phyloP scores from a whole-genome alignment of 2,113 vertebrate species.

The Rattus rattus region DNA sequence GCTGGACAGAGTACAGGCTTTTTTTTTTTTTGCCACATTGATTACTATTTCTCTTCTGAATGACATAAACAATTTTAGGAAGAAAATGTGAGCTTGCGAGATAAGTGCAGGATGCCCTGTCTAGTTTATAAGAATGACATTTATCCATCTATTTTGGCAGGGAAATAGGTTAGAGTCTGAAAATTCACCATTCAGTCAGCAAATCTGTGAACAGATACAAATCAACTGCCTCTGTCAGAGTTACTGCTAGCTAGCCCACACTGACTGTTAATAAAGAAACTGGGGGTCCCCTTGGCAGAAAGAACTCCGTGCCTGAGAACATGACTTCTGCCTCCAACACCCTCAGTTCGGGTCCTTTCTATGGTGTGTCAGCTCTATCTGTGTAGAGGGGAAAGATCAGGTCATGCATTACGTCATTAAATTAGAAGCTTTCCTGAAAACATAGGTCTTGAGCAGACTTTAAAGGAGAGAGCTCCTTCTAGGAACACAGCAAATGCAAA shows the following conservation, averaged over 20 bases:
- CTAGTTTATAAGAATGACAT: not conserved
- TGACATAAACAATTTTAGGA: slow-evolving; percentile 6
- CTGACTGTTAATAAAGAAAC: not conserved
- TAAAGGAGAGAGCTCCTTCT: not conserved
- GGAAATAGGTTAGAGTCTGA: not conserved
- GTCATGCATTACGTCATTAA: not conserved
- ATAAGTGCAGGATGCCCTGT: not conserved
- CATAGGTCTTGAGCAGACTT: not conserved
- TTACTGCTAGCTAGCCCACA: not conserved
- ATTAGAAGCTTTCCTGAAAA: not conserved
- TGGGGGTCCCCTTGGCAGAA: not conserved
- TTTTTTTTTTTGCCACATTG: not conserved
- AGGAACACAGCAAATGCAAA: not conserved
- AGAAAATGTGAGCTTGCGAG: not conserved
- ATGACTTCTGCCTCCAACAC: not conserved
- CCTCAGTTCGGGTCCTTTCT: not conserved
- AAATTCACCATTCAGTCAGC: not conserved
- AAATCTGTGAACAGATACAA: not conserved
- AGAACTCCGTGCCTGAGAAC: not conserved
- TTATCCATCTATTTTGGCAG: not conserved
- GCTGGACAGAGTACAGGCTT: not conserved
- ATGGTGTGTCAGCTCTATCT: not conserved
- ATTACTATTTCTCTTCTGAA: not conserved
- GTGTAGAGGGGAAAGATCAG: not conserved
- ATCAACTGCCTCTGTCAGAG: not conserved